These are phyloP conservation scores for Tragelaphus buxtoni DNA, from an alignment of 2,113 vertebrate genomes.

Conservation along the genomic window DNA sequence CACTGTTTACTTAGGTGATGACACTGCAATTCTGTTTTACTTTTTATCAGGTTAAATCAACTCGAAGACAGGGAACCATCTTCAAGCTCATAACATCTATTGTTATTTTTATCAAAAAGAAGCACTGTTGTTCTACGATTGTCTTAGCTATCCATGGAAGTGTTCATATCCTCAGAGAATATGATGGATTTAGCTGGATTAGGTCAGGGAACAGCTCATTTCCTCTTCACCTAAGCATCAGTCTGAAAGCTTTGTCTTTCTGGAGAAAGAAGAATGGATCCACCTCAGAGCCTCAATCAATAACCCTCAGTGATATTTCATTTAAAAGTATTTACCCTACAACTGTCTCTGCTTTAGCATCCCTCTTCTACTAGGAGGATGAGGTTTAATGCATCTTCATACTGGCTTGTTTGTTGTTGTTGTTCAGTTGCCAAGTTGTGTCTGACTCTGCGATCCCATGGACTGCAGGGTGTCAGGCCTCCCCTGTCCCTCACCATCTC, in stretches of 20 bases:
- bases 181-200: neutral
- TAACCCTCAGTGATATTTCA: neutral
- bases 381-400: neutral
- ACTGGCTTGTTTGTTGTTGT: neutral
- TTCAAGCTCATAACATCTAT: neutral
- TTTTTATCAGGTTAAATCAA: neutral
- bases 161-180: neutral
- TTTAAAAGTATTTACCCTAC: neutral
- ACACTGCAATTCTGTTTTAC: neutral
- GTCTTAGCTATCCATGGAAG: neutral
- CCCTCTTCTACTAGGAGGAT: neutral
- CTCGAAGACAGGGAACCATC: neutral
- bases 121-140: fast-evolving
- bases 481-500: neutral
- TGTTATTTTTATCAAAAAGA: neutral
- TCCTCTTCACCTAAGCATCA: neutral
- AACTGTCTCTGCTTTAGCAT: neutral
- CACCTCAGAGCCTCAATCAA: neutral
- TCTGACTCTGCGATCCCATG: neutral
- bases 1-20: neutral
- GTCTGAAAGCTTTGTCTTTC: neutral
- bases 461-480: neutral
- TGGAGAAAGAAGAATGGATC: neutral
- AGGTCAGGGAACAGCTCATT: neutral
- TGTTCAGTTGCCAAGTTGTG: neutral